Conservation (phyloP, 2,797 vertebrate genomes). For the Decapterus maruadsi region DNA sequence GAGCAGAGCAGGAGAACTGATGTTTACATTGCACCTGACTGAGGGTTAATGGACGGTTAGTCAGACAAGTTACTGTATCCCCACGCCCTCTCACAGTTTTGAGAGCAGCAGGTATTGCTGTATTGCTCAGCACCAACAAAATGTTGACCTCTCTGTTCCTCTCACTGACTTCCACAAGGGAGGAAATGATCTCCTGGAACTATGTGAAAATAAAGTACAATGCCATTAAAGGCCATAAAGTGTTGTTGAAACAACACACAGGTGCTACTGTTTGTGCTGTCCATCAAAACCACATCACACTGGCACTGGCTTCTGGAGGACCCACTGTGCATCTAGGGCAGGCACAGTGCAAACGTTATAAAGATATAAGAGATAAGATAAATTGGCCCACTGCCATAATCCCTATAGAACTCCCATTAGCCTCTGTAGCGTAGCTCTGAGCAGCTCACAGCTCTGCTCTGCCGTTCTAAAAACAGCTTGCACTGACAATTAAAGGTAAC, state of each 20-base stretch:
- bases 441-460: no score
- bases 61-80: constrained; percentile 9
- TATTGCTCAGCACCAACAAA: constrained; percentile 14
- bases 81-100: constrained; percentile 19
- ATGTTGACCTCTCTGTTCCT: constrained; percentile 14
- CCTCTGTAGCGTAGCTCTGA: no score
- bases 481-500: no score
- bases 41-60: not conserved
- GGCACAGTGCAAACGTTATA: constrained; percentile 12
- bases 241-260: constrained; percentile 24
- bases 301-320: constrained; percentile 8
- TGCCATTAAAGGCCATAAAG: constrained; percentile 27
- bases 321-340: not conserved
- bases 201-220: constrained; percentile 14
- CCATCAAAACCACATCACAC: constrained; percentile 12
- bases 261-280: constrained; percentile 20
- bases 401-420: no score
- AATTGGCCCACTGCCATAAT: no score
- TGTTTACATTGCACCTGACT: constrained; percentile 5
- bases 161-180: not conserved
- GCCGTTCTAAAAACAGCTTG: no score
- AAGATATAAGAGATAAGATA: no score
- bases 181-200: constrained; percentile 2
- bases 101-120: not conserved
- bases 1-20: not conserved